These are phyloP conservation scores for Tenualosa thibaudeaui DNA, from an alignment of 2,797 vertebrate species.

Conservation along the genomic window DNA sequence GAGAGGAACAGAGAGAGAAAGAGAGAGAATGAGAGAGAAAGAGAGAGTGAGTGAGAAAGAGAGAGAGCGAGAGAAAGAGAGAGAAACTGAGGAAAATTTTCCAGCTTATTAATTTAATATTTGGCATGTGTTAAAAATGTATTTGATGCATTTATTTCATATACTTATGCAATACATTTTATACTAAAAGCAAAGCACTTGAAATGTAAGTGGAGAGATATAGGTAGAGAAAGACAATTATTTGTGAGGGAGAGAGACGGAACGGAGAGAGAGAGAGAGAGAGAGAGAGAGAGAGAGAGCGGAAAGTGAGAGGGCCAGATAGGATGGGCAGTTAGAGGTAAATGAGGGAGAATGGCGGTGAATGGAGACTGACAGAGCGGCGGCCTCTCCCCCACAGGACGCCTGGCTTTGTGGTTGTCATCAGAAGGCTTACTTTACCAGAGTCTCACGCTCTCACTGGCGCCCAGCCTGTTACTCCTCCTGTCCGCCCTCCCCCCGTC, in stretches of 20 bases:
- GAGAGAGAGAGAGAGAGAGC: conserved; percentile 6
- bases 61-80: background rate
- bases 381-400: background rate
- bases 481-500: background rate
- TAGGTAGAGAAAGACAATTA: background rate
- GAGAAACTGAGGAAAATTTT: background rate
- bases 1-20: background rate
- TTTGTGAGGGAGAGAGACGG: conserved; percentile 27
- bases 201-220: background rate
- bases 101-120: background rate
- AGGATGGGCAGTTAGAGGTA: background rate
- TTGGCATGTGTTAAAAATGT: background rate
- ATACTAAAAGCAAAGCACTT: background rate
- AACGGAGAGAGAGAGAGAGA: background rate
- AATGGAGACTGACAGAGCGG: background rate
- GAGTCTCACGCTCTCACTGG: background rate
- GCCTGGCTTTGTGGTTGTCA: background rate
- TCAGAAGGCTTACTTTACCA: background rate
- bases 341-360: background rate
- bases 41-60: background rate
- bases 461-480: background rate
- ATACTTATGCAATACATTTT: background rate
- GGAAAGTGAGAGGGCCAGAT: background rate
- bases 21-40: background rate
- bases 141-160: background rate